A percentile compares a stretch with the other conserved stretches of the same genome.
Conservation (phyloP, 2,797 vertebrate genomes). For the Melanogrammus aeglefinus region DNA sequence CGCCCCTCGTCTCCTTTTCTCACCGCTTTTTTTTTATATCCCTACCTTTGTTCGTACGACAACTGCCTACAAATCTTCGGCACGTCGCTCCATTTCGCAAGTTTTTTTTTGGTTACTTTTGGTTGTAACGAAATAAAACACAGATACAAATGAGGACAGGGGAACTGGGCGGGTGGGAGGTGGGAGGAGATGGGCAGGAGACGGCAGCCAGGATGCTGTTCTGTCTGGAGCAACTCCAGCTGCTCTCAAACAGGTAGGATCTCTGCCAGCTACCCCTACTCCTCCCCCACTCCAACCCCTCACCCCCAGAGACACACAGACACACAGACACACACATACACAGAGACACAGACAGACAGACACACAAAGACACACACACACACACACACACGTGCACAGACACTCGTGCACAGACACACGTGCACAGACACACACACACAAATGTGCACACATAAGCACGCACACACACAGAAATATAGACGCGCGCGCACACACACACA, state of each 20-base stretch:
- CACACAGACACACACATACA: background rate
- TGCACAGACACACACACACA: background rate
- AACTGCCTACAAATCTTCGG: no score
- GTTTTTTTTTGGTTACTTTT: no score
- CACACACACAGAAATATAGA: no score
- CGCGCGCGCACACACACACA: no score
- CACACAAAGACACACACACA: background rate
- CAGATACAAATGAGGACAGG: no score
- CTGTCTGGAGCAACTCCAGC: conserved; percentile 48
- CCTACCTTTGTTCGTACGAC: no score
- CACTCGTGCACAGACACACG: background rate
- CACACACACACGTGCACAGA: conserved; percentile 11
- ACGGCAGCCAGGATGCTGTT: conserved; percentile 39
- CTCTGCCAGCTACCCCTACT: conserved; percentile 23
- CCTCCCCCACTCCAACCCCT: no score
- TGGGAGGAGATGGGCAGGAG: conserved; percentile 33
- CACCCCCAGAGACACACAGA: background rate
- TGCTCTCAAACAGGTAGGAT: conserved; percentile 45
- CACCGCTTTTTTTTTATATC: no score
- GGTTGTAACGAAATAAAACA: no score
- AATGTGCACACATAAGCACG: background rate
- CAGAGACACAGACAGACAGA: conserved; percentile 14
- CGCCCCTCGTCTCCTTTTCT: no score
- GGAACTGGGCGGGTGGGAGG: conserved; percentile 19
- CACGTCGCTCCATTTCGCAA: no score